These are phyloP conservation scores for Phalacrocorax brasilianus DNA, from an alignment of 2,113 vertebrate genomes.

Conservation along the genomic window DNA sequence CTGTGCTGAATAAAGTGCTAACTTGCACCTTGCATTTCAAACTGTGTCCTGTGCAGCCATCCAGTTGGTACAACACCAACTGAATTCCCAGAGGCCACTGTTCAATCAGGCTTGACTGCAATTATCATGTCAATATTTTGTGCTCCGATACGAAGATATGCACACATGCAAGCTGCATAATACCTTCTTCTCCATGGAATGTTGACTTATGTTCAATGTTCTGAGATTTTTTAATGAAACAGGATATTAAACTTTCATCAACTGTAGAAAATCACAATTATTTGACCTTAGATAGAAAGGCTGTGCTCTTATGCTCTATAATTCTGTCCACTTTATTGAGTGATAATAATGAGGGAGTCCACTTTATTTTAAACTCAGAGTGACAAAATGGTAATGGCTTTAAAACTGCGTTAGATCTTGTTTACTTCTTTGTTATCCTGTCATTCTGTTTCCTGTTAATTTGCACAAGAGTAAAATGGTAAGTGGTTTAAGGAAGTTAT, in stretches of 20 bases:
- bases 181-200: conserved; percentile 82
- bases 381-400: not conserved
- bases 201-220: conserved; percentile 78
- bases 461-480: not conserved
- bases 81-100: conserved; percentile 86
- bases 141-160: conserved; percentile 86
- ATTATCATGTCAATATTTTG: conserved; percentile 98
- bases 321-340: conserved; percentile 3
- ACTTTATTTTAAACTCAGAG: not conserved
- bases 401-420: not conserved
- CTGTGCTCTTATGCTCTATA: not conserved
- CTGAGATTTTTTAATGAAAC: conserved; percentile 81
- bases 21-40: conserved; percentile 90
- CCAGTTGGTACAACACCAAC: conserved; percentile 89
- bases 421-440: not conserved
- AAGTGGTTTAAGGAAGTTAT: not conserved
- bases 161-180: conserved; percentile 84
- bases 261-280: conserved; percentile 69
- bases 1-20: conserved; percentile 87
- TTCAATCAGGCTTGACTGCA: conserved; percentile 89
- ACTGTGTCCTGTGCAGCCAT: conserved; percentile 92
- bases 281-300: conserved; percentile 70
- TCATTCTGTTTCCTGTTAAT: not conserved
- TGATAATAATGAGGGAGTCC: not conserved
- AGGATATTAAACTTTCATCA: conserved; percentile 75